Evolutionary conservation across 2,888 invertebrate genomes (phyloP), one percentile per base, ranked within the genome.

Genomic region (Platerodrilus igneus): DNA sequence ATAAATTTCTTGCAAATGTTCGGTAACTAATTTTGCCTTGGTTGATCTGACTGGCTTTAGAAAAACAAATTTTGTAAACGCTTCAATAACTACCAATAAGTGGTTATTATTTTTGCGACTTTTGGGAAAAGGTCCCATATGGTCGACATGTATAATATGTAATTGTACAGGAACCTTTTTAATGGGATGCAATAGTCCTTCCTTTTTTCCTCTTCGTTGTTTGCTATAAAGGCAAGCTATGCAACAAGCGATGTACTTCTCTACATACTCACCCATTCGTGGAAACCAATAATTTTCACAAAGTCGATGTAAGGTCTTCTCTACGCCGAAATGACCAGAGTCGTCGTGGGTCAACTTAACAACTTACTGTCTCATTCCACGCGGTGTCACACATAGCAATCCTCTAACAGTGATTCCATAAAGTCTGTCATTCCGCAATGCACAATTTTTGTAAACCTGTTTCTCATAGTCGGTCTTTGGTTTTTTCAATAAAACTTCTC

Each of bases 121-220:
- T 8, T 44, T 56, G 3, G 58, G 49, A 41, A 67, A 68, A 6
- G 64, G 66, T 1, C 64, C 64, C 4, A 67, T 38, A 41, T 68
- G 66, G 44, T 69, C 66, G 0, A 67, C 28, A 41, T 68, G 64
- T 8, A 69, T 14, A 0, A 62, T 66, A 32, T 66, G 59, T 23
- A 69, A 66, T 0, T 66, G 64, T 2, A 55, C 48, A 2, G 50
- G 41, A 5, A 58, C 50, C 41, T 67, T 67, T 4, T 58, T 57
- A 7, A 68, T 66, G 0, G 62, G 56, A 32, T 52, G 41, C n/a
- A 59, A 18, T 16, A 46, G 40, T 1, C 55, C 59, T 18, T 47
- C 3, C 37, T 49, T 1, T 55, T 30, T 14, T 0, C 60, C 39
- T 50, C 37, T 20, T 8, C 38, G 41, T 0, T 52, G 51, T 34